Conservation (phyloP, 1,140 invertebrate genomes). For the Bombus fervidus region DNA sequence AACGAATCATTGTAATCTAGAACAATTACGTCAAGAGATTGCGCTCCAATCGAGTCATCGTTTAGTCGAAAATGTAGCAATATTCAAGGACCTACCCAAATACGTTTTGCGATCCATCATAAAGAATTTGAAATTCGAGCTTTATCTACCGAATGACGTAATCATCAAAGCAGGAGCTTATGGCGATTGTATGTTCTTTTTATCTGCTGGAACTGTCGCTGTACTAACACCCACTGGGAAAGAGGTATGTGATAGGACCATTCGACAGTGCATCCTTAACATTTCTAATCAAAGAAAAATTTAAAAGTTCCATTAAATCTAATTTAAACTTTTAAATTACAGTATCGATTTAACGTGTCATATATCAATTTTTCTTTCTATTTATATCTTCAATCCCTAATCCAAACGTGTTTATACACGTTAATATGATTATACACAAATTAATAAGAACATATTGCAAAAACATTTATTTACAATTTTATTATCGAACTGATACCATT, state of each 20-base stretch:
- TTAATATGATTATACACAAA: background rate
- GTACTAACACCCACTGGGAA: conserved; percentile 84
- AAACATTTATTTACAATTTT: background rate
- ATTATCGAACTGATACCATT: background rate
- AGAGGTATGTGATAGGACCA: conserved; percentile 75
- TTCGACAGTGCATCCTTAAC: background rate
- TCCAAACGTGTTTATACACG: background rate
- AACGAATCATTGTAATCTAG: conserved; percentile 30
- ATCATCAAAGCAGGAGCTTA: conserved; percentile 83
- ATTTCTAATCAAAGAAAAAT: background rate
- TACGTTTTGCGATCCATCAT: conserved; percentile 70
- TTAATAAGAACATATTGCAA: background rate
- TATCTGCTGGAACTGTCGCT: conserved; percentile 83
- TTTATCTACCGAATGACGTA: conserved; percentile 77
- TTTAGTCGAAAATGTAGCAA: conserved; percentile 74
- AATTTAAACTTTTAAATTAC: background rate
- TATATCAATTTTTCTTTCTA: background rate
- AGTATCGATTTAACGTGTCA: no score
- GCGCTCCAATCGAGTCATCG: conserved; percentile 73
- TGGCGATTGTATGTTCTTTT: conserved; percentile 85
- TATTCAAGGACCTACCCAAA: conserved; percentile 75
- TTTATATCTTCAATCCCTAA: background rate
- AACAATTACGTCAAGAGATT: conserved; percentile 74
- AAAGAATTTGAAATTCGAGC: conserved; percentile 73
- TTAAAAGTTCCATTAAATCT: background rate